Conservation (phyloP, 2,797 vertebrate species). For the Crax fasciolata region DNA sequence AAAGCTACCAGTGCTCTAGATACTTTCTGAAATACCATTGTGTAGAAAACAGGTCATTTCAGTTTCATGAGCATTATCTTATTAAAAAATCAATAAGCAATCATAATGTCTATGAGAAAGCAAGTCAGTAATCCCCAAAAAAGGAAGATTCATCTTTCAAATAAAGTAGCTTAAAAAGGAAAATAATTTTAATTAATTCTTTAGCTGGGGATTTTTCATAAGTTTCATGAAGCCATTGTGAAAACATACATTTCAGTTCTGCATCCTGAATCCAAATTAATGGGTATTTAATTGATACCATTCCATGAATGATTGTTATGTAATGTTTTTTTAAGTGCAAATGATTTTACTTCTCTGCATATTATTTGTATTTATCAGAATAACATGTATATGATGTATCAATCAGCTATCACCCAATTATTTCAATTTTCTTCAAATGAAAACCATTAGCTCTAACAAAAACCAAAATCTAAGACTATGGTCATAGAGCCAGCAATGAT, state of each 20-base stretch:
- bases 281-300: neutral
- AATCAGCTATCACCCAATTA: neutral
- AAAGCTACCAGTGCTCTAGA: neutral
- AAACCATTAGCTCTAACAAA: neutral
- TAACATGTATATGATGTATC: neutral
- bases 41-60: neutral
- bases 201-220: neutral
- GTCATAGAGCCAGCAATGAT: neutral
- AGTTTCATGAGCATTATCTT: neutral
- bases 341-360: neutral
- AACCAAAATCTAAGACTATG: neutral
- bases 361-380: neutral
- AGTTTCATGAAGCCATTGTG: neutral
- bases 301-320: neutral
- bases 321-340: neutral
- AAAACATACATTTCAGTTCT: neutral
- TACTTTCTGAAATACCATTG: neutral
- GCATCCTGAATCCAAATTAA: neutral
- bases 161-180: neutral
- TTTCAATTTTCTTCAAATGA: neutral
- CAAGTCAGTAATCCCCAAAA: neutral
- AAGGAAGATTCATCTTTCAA: neutral
- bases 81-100: neutral
- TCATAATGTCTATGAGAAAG: neutral
- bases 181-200: neutral